Percentiles rank a stretch among this genome's conserved stretches.
These are phyloP conservation scores for Oreotragus oreotragus DNA, from an alignment of 2,113 vertebrate genomes.

Conservation along the genomic window DNA sequence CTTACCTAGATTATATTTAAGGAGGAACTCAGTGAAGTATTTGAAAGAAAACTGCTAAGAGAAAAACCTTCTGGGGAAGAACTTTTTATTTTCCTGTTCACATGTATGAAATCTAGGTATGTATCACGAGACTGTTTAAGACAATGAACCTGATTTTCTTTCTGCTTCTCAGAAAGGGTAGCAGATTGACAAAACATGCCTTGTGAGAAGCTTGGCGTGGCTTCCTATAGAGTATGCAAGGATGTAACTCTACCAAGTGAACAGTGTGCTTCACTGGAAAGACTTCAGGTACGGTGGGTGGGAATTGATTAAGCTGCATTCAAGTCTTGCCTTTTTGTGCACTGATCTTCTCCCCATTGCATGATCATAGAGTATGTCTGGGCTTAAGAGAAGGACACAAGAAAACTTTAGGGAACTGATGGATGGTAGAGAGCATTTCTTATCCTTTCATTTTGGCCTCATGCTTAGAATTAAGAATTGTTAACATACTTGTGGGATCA, in stretches of 20 bases:
- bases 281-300: neutral
- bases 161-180: neutral
- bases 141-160: neutral
- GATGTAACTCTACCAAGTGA: neutral
- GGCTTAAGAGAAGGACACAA: neutral
- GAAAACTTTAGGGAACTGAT: neutral
- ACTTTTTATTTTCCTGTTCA: neutral
- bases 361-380: neutral
- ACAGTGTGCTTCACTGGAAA: neutral
- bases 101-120: neutral
- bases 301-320: neutral
- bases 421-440: accelerated
- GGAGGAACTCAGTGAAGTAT: neutral
- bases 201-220: neutral
- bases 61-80: neutral
- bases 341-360: neutral
- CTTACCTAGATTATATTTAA: slow-evolving; percentile 11
- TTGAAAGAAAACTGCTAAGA: neutral
- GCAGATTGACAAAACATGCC: neutral
- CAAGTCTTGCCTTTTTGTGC: neutral
- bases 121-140: neutral
- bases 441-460: neutral
- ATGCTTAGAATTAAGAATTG: neutral
- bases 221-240: neutral
- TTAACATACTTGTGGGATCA: neutral